Base-by-base conservation (phyloP, 2,888 invertebrate genomes). In the Lasioglossum leucozonium region DNA sequence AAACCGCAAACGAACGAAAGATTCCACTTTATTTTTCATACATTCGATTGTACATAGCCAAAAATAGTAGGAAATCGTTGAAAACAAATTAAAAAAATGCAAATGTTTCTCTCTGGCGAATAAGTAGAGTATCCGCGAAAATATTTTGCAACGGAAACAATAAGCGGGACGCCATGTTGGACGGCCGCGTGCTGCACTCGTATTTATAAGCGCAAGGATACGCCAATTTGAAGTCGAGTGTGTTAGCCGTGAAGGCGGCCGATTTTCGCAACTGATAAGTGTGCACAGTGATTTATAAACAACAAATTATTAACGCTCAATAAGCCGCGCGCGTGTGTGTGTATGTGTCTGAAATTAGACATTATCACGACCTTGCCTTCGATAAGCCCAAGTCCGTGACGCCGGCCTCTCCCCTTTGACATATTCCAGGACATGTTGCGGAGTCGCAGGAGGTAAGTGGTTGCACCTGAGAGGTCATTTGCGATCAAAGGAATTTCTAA, bases 401-500 rank as follows among this genome's bases (percentile, higher is more conserved):
- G 76, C 18, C 18, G 37, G 72, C 72, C 13, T 83, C 75, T 51
- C 8, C 51, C 51, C 55, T 77, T 83, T 55, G 72, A 69, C 65
- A 16, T 77, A 62, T 72, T 47, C 34, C 55, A 67, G 58, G 40
- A 69, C 44, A 30, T 40, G 69, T 51, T 69, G 65, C 16, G 42
- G 40, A 65, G 55, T 55, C 42, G 37, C 30, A 34, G 37, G 34
- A 37, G 42, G 47, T 79, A 86, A 86, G 72, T 79, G 71, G 55
- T 75, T 72, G 58, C 62, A 72, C 30, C 47, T 58, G 26, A 72
- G 65, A 55, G 74, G 65, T 77, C 44, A 79, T 42, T 84, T 77
- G 34, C 47, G 37, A 77, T 79, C 84, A 84, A 87, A 81, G 67
- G 84, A 81, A 84, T 81, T 81, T 74, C 77, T 73, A 37, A 26